Percentiles rank a stretch among this genome's conserved stretches.
Conservation (phyloP, 2,113 vertebrate genomes). For the Athene cunicularia region DNA sequence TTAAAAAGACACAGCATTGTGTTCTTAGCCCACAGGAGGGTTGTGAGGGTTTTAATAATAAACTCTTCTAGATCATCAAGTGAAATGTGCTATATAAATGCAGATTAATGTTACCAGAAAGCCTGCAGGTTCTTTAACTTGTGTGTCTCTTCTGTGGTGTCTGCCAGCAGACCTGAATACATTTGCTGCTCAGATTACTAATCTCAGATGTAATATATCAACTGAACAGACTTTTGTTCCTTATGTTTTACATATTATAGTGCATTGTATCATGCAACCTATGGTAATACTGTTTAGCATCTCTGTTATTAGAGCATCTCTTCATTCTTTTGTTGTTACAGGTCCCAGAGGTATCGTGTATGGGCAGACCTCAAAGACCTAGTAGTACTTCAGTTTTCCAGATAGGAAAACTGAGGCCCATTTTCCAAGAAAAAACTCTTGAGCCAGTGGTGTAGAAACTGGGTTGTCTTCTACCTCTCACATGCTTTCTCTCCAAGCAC, state of each 20-base stretch:
- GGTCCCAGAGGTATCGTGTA: neutral
- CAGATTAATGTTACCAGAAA: neutral
- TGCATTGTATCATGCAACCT: neutral
- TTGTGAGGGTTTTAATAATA: neutral
- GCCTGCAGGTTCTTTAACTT: neutral
- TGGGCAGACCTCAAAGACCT: neutral
- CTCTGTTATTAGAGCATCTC: conserved; percentile 15
- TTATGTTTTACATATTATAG: conserved; percentile 12
- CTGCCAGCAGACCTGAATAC: neutral
- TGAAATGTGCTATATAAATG: neutral
- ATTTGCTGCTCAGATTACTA: neutral
- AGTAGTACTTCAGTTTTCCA: neutral
- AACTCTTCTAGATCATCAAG: neutral
- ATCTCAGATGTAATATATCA: neutral
- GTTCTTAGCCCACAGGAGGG: neutral
- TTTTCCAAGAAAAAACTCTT: neutral
- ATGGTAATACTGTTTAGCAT: neutral
- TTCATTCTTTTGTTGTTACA: neutral
- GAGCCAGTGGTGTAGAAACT: neutral
- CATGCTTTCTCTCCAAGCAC: neutral
- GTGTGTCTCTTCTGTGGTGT: neutral
- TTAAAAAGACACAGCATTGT: neutral
- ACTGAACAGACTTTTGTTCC: neutral
- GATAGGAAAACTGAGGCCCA: neutral
- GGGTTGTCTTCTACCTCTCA: neutral